Evolutionary conservation across 1,140 invertebrate genomes (phyloP).

Genomic region (Drosophila punjabiensis): DNA sequence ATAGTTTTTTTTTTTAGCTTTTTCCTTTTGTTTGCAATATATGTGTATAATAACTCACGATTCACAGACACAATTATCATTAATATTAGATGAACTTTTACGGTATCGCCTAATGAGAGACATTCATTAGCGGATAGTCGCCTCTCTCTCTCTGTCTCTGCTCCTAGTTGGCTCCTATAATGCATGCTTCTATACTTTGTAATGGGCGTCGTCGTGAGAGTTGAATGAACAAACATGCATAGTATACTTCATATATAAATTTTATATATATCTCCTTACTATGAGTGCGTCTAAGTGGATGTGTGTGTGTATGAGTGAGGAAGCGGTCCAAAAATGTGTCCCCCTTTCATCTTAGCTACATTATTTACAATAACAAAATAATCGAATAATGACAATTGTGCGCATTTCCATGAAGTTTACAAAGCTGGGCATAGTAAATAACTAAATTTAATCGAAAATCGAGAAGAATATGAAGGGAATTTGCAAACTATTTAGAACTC

Average conservation of each 20-base stretch:
- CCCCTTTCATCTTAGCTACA: constrained; percentile 38
- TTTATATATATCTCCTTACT: constrained; percentile 51
- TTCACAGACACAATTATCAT: constrained; percentile 77
- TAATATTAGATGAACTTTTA: constrained; percentile 59
- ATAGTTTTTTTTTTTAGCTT: constrained; percentile 23
- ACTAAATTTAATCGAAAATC: not conserved
- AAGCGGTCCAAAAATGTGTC: constrained; percentile 34
- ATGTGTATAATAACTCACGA: constrained; percentile 74
- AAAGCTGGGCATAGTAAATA: constrained; percentile 3
- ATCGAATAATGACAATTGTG: constrained; percentile 68
- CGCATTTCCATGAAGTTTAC: constrained; percentile 57
- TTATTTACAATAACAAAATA: constrained; percentile 70
- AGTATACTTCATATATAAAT: constrained; percentile 50
- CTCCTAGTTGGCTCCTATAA: constrained; percentile 61
- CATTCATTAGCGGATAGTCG: constrained; percentile 32
- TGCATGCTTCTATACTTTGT: constrained; percentile 68
- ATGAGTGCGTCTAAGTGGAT: constrained; percentile 62
- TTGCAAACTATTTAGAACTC: constrained; percentile 5
- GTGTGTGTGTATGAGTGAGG: constrained; percentile 8
- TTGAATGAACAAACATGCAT: constrained; percentile 68
- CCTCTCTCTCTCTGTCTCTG: constrained; percentile 5
- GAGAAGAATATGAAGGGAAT: constrained; percentile 10
- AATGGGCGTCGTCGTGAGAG: constrained; percentile 64
- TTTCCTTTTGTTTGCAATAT: constrained; percentile 41
- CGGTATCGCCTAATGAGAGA: constrained; percentile 48